Conservation (phyloP, 2,797 vertebrate species). For the Fistularia commersonii region DNA sequence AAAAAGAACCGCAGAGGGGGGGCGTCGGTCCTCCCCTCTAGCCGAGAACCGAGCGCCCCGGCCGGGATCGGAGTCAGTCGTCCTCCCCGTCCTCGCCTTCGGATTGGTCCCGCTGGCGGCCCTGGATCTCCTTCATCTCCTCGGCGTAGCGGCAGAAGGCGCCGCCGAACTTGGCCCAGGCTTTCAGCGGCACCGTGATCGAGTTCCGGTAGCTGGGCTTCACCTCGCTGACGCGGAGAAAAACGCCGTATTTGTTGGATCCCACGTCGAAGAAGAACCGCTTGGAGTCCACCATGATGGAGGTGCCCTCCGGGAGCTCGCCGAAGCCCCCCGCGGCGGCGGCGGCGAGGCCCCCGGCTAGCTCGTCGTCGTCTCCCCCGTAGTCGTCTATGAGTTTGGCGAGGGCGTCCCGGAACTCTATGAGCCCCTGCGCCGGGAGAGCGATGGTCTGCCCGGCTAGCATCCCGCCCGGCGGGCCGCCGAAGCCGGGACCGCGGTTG, state of each 20-base stretch:
- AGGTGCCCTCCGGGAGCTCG: constrained; percentile 93
- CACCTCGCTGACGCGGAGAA: constrained; percentile 94
- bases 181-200: constrained; percentile 95
- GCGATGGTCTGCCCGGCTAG: constrained; percentile 93
- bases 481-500: constrained; percentile 85
- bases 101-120: constrained; percentile 89
- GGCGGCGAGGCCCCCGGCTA: constrained; percentile 69
- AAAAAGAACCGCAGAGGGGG: too few relatives aligned
- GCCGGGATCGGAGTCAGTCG: constrained; percentile 74
- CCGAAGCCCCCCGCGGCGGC: constrained; percentile 80
- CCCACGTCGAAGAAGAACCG: constrained; percentile 97
- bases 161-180: constrained; percentile 93
- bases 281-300: constrained; percentile 95
- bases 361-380: constrained; percentile 91
- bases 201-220: constrained; percentile 97
- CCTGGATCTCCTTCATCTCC: constrained; percentile 98
- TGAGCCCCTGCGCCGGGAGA: constrained; percentile 89
- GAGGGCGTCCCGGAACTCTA: constrained; percentile 90
- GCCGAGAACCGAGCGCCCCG: too few relatives aligned
- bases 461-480: constrained; percentile 80
- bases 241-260: constrained; percentile 98
- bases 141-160: constrained; percentile 92
- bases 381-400: constrained; percentile 94
- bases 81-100: constrained; percentile 94
- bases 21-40: too few relatives aligned